Evolutionary conservation across 1,140 invertebrate genomes (phyloP).

Genomic region (Zaprionus africanus): DNA sequence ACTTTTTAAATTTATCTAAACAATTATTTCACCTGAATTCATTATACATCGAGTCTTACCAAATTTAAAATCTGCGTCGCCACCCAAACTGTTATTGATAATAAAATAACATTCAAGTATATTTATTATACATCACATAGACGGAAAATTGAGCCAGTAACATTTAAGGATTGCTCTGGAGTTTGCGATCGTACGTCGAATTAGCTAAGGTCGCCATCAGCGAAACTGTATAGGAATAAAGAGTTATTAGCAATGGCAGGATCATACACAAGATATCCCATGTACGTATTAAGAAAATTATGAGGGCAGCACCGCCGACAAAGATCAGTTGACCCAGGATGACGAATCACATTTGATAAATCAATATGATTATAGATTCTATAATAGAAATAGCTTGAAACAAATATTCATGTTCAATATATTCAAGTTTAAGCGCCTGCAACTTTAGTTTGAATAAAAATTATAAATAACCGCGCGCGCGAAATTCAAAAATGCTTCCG

Average conservation of each 20-base stretch:
- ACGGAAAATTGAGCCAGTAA: constrained; percentile 85
- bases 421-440: constrained; percentile 25
- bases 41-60: no score
- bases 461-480: constrained; percentile 40
- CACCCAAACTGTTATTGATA: no score
- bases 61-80: no score
- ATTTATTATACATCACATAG: constrained; percentile 60
- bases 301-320: no score
- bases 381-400: constrained; percentile 18
- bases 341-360: neutral
- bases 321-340: constrained; percentile 95
- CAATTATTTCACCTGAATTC: no score
- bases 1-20: no score
- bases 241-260: neutral
- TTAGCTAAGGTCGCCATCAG: constrained; percentile 90
- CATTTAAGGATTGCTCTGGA: constrained; percentile 92
- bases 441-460: constrained; percentile 41
- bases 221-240: constrained; percentile 85
- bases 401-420: neutral
- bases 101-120: constrained; percentile 77
- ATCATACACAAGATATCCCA: neutral
- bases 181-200: constrained; percentile 90
- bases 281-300: constrained; percentile 90
- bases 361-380: constrained; percentile 6
- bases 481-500: constrained; percentile 39